Evolutionary conservation across 2,113 vertebrate species (phyloP).

Genomic region (Protomyctophum bolini): DNA sequence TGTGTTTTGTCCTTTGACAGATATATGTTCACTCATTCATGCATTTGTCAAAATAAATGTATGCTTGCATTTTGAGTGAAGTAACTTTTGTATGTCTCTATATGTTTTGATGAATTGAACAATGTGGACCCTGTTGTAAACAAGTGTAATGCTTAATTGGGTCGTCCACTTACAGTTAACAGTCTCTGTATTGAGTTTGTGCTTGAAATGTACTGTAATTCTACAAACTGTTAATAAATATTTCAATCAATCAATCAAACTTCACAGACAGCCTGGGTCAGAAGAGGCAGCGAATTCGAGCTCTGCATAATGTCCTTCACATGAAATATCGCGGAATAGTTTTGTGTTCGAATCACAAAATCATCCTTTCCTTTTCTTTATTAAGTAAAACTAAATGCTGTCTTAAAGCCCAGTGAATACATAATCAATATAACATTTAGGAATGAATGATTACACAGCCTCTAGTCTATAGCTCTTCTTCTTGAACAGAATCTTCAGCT

Average conservation of each 20-base stretch:
- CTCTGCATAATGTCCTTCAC: constrained; percentile 17
- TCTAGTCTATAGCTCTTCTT: constrained; percentile 23
- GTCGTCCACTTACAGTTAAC: too few relatives aligned
- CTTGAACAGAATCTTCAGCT: constrained; percentile 13
- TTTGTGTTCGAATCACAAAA: constrained; percentile 45
- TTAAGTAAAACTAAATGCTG: constrained; percentile 39
- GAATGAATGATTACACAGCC: constrained; percentile 49
- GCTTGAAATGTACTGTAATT: too few relatives aligned
- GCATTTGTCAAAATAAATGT: neutral
- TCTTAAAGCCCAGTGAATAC: constrained; percentile 6
- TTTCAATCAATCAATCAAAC: too few relatives aligned
- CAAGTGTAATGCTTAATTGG: too few relatives aligned
- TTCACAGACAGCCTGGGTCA: too few relatives aligned
- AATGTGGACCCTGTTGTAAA: too few relatives aligned
- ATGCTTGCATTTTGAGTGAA: neutral
- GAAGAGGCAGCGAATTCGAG: constrained; percentile 19
- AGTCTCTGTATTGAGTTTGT: too few relatives aligned
- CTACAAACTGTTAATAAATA: too few relatives aligned
- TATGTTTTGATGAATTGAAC: too few relatives aligned
- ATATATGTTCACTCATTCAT: neutral
- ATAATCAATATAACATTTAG: constrained; percentile 31
- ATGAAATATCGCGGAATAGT: constrained; percentile 28
- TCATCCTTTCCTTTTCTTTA: constrained; percentile 15
- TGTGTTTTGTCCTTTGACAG: too few relatives aligned
- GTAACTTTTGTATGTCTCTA: too few relatives aligned